These are phyloP conservation scores for Hydrozoanthus gracilis DNA, from an alignment of 92 coral and sea anemone species.

Conservation along the genomic window DNA sequence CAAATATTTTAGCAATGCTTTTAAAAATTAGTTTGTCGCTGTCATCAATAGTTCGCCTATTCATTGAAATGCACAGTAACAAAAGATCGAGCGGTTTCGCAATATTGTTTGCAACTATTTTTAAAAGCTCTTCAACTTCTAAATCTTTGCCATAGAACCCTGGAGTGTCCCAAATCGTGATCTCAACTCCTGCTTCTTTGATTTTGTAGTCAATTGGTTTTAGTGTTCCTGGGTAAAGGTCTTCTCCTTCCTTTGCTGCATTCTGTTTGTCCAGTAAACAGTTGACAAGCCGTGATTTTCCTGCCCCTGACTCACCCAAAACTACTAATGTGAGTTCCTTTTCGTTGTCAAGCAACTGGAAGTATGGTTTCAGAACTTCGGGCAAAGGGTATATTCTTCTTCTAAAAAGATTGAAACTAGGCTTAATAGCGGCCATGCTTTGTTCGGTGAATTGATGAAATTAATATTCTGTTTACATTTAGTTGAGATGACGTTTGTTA, in stretches of 20 bases:
- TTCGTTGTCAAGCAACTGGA: no score
- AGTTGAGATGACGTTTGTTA: no score
- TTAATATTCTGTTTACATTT: no score
- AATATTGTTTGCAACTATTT: background rate
- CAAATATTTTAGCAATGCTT: background rate
- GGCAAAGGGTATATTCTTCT: no score
- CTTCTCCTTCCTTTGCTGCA: background rate
- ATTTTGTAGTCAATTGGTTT: background rate
- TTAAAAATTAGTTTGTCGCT: background rate
- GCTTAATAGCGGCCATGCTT: no score
- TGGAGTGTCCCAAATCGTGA: constrained; percentile 13
- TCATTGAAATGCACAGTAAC: background rate
- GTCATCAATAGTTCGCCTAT: background rate
- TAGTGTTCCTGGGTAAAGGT: background rate
- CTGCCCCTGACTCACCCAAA: background rate
- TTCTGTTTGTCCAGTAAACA: background rate
- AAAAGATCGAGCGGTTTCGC: background rate
- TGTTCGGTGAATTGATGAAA: no score
- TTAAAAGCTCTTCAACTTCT: background rate
- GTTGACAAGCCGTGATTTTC: constrained; percentile 16
- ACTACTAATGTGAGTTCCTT: background rate
- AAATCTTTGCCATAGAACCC: background rate
- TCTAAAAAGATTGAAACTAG: no score
- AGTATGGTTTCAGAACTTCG: no score
- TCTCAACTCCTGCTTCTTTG: background rate